A percentile compares a stretch with the other conserved stretches of the same genome.
Evolutionary conservation across 2,113 vertebrate genomes (phyloP).

Genomic region (Regulus satrapa): DNA sequence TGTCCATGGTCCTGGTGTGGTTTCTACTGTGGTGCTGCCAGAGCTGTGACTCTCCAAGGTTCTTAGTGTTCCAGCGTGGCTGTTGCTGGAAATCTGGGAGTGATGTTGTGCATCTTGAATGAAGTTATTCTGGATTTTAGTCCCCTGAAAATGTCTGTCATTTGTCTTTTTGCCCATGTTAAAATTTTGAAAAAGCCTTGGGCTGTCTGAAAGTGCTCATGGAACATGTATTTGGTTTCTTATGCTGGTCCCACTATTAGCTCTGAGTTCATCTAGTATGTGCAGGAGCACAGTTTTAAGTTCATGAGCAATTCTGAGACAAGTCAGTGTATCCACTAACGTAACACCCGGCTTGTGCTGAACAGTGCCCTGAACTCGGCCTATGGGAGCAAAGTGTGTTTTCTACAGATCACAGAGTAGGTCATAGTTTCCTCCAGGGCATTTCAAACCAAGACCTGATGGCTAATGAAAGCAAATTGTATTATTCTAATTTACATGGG

Average conservation of each 20-base stretch:
- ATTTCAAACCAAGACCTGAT: constrained; percentile 35
- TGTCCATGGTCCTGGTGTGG: neutral
- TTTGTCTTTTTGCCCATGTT: neutral
- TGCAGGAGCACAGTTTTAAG: neutral
- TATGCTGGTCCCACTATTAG: neutral
- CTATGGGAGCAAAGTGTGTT: neutral
- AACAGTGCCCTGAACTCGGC: neutral
- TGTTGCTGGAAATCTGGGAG: neutral
- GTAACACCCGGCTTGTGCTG: neutral
- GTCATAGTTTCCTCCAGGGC: neutral
- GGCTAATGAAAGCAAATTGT: constrained; percentile 49
- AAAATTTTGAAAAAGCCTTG: neutral
- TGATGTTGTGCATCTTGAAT: neutral
- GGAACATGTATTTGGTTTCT: neutral
- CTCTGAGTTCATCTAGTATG: neutral
- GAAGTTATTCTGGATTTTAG: neutral
- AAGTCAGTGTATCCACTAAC: neutral
- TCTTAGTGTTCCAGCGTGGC: neutral
- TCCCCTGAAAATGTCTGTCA: neutral
- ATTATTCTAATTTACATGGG: constrained; percentile 19
- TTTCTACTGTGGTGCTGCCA: neutral
- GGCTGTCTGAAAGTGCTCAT: neutral
- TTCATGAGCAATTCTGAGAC: neutral
- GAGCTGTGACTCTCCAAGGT: neutral
- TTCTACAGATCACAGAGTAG: constrained; percentile 19